phyloP scores from a whole-genome alignment of 1,140 invertebrate species.

The Chionoecetes opilio region DNA sequence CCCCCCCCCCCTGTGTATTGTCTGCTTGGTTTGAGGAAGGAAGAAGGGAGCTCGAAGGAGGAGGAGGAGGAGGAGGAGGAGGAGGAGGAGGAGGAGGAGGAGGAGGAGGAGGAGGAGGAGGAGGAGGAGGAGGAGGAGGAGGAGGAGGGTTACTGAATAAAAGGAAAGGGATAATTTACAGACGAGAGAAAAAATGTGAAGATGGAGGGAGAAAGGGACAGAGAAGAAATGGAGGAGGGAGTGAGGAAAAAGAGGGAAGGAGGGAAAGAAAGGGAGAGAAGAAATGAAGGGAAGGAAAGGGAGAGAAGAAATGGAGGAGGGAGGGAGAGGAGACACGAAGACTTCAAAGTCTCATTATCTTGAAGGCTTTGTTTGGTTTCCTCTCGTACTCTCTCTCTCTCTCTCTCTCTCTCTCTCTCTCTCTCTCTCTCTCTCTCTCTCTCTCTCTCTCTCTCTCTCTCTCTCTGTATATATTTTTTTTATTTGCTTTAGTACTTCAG shows the following conservation, averaged over 20 bases:
- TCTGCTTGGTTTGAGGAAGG: too few species aligned
- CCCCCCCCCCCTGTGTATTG: too few species aligned
- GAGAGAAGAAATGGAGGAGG: background rate
- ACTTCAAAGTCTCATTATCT: constrained; percentile 11
- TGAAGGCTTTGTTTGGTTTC: constrained; percentile 20
- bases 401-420: constrained; percentile 23
- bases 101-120: background rate
- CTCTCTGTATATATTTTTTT: background rate
- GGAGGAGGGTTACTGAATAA: too few species aligned
- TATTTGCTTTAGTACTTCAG: too few species aligned
- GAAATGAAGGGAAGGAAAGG: background rate
- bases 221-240: background rate
- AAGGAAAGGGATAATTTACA: background rate
- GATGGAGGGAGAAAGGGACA: background rate
- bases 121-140: too few species aligned
- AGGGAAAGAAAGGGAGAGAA: background rate
- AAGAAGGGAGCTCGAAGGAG: too few species aligned
- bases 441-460: constrained; percentile 29
- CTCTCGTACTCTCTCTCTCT: background rate
- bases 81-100: background rate
- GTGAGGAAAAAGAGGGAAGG: background rate
- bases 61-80: too few species aligned
- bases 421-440: constrained; percentile 25
- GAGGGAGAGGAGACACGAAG: background rate
- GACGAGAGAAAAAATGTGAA: background rate